phyloP scores from a whole-genome alignment of 2,797 vertebrate genomes.

The Carduelis carduelis region DNA sequence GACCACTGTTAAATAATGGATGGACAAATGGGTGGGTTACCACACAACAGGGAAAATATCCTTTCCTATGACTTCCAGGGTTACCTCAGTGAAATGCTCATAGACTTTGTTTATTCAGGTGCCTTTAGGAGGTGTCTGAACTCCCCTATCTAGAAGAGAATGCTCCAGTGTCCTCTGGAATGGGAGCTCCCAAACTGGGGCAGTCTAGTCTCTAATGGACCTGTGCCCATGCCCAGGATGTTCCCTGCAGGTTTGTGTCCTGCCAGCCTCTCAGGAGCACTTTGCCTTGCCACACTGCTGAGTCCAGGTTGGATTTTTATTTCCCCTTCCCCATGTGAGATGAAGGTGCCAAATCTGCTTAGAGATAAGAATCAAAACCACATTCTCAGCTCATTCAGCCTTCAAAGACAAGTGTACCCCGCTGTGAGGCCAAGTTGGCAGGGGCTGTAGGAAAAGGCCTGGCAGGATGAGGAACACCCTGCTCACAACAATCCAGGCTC shows the following conservation, averaged over 20 bases:
- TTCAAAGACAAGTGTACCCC: neutral
- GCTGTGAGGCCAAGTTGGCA: conserved; percentile 9
- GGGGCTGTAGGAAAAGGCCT: conserved; percentile 1
- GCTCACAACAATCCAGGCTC: neutral
- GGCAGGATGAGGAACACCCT: conserved; percentile 30
- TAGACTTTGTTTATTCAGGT: neutral
- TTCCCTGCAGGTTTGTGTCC: neutral
- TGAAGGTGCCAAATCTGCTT: neutral
- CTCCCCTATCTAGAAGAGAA: neutral
- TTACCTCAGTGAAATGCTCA: conserved; percentile 45
- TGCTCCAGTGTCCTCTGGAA: neutral
- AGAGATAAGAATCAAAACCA: neutral
- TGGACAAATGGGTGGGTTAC: conserved; percentile 2
- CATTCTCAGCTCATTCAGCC: neutral
- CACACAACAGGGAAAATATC: neutral
- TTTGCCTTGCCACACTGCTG: neutral
- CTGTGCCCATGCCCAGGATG: neutral
- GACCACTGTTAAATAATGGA: conserved; percentile 72
- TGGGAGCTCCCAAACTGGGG: neutral
- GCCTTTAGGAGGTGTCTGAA: conserved; percentile 8
- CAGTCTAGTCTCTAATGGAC: neutral
- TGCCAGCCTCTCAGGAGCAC: neutral
- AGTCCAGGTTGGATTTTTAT: conserved; percentile 15
- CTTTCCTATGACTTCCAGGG: conserved; percentile 37
- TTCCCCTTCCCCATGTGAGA: neutral